Base-by-base conservation (phyloP, 2,113 vertebrate genomes). In the Corydoras maculifer region DNA sequence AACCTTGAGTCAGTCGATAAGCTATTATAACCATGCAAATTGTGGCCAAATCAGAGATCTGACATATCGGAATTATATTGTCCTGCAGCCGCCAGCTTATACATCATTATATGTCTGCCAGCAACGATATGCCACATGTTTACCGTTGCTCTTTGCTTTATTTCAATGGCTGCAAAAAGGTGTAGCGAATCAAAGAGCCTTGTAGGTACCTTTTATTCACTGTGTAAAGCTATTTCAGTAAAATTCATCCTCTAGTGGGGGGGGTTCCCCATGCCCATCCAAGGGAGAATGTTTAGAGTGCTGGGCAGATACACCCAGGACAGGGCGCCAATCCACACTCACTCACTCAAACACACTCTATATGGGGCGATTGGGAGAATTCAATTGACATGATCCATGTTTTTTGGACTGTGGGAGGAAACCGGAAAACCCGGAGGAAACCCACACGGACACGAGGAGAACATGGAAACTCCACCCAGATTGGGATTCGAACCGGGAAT, bases 1-100 rank as follows among this genome's bases (percentile, higher is more conserved):
- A 93, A 94, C 91, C 87, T 89, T 90, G 92, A 91, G 85, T 86
- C 88, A 87, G 89, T 98, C 94, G 91, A 97, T 98, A 97, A 92
- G 90, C 91, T 93, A 95, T 96, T 98, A 97, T 91, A 94, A 91
- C 90, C 93, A 98, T 96, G 93, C 91, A 97, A 90, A 97, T 94
- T 93, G 89, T 90, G 90, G 86, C 89, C 83, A 92, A 93, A 92
- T 92, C 91, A 90, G 84, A 88, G 81, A 82, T 82, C 72, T 74
- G 88, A 87, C 88, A 88, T 90, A 85, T 91, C 85, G 84, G 88
- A 90, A 89, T 89, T 87, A 86, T 85, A 86, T 83, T 84, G 83
- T 88, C 86, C 89, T 83, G 84, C 84, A 89, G 87, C 84, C 82
- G 87, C 80, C 71, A 71, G 82, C 86, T 87, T 91, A 91, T 87